Conservation (phyloP, 1,140 invertebrate genomes). For the Nylanderia fulva region DNA sequence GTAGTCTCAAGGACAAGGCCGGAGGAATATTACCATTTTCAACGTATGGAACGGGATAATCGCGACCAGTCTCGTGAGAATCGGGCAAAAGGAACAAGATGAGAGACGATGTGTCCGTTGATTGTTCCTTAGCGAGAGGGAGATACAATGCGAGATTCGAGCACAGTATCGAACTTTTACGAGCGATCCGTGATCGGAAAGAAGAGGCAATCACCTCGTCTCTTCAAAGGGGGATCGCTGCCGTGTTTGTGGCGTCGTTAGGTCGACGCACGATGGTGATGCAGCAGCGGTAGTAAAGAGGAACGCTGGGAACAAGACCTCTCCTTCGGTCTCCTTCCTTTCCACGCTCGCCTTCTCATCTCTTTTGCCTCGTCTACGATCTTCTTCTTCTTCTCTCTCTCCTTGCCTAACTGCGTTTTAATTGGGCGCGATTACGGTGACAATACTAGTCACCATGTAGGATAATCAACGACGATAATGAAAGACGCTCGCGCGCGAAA, state of each 20-base stretch:
- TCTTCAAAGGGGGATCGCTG: conserved; percentile 61
- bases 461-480: conserved; percentile 67
- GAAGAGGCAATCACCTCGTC: conserved; percentile 68
- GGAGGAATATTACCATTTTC: conserved; percentile 70
- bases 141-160: conserved; percentile 53
- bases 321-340: neutral
- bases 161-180: conserved; percentile 71
- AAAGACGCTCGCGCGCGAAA: conserved; percentile 60
- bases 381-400: conserved; percentile 45
- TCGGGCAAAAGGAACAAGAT: conserved; percentile 14
- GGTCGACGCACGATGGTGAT: conserved; percentile 71
- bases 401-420: conserved; percentile 78
- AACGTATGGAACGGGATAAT: conserved; percentile 65
- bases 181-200: conserved; percentile 73
- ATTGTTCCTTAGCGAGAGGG: neutral
- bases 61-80: conserved; percentile 62
- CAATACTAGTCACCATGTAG: conserved; percentile 70
- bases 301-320: conserved; percentile 75
- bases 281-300: conserved; percentile 23
- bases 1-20: conserved; percentile 61
- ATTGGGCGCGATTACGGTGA: conserved; percentile 79
- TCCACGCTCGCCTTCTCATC: neutral
- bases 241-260: conserved; percentile 72
- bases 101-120: neutral
- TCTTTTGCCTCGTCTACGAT: conserved; percentile 41